Evolutionary conservation across 2,888 invertebrate species (phyloP), one percentile per base, ranked within the genome.

Genomic region (Trachelus troglodyta): DNA sequence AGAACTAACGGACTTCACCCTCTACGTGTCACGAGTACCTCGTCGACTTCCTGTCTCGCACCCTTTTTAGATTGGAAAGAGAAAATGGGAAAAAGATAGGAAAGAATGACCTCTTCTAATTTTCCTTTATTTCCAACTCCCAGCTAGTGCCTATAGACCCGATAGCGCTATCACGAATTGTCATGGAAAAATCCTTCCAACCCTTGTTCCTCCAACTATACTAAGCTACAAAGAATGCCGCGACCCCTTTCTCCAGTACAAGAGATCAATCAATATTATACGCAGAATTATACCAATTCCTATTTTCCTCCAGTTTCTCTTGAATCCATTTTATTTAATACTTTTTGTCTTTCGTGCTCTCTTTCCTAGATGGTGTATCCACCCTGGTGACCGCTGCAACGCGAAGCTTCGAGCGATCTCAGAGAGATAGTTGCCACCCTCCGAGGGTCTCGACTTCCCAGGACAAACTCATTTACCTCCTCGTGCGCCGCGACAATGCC

Each of bases 1-100:
- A 90, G 89, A 90, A 90, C 89, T 90, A 90, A 90, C 90, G 86
- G 88, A 83, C 83, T 83, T 80, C 79, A 75, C 75, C 77, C 75
- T 75, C 80, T 75, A 76, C 78, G 75, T 75, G 75, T 75, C 75
- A 68, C 75, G 75, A 75, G 68, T 75, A 30, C 35, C 68, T 56
- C 40, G 40, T 15, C 40, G 40, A 40, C 40, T 34, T 35, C 33
- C 74, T 33, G 34, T 74, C n/a, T 35, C 69, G 30, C 40, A 34
- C 76, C 84, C 82, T 69, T 69, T 69, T 69, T 33, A 31, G 30
- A 30, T 69, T 69, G 31, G 71, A 33, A 69, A 12, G 71, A 69
- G 71, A 69, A 69, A 69, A 69, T 31, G 71, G 33, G 71, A 15
- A 69, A 69, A 69, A 30, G 33, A 69, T 69, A 31, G 71, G 33